Evolutionary conservation across 2,797 vertebrate genomes (phyloP).

Genomic region (Gila robusta): DNA sequence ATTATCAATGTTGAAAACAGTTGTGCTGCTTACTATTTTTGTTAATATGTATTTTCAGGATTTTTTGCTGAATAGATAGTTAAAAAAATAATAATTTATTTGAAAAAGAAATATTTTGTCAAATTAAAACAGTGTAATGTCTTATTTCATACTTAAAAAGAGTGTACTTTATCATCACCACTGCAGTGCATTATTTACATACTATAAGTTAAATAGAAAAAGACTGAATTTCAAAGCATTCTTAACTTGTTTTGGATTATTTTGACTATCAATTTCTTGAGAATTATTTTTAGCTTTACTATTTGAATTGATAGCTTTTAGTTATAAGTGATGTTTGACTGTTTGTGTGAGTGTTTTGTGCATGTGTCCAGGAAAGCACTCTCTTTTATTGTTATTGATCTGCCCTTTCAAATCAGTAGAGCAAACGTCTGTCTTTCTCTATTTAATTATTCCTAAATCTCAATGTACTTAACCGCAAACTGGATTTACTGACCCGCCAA

Average conservation of each 20-base stretch:
- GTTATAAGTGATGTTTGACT: too few species aligned
- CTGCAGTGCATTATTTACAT: neutral
- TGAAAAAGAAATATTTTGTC: neutral
- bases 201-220: neutral
- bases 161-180: neutral
- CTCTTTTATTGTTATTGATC: conserved; percentile 47
- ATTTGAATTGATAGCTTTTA: neutral
- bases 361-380: conserved; percentile 13
- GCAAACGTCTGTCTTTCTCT: conserved; percentile 17
- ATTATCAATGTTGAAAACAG: neutral
- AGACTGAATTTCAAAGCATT: neutral
- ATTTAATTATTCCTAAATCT: conserved; percentile 34
- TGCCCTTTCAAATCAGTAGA: conserved; percentile 18
- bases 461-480: conserved; percentile 26
- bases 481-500: conserved; percentile 24
- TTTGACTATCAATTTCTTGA: neutral
- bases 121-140: too few species aligned
- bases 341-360: neutral
- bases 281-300: neutral
- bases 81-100: neutral
- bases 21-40: neutral
- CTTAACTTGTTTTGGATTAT: neutral
- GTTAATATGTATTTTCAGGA: neutral
- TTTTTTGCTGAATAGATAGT: neutral
- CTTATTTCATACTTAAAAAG: neutral